Evolutionary conservation across 2,888 invertebrate genomes (phyloP), one percentile per base, ranked within the genome.

Genomic region (Habrosyne pyritoides): DNA sequence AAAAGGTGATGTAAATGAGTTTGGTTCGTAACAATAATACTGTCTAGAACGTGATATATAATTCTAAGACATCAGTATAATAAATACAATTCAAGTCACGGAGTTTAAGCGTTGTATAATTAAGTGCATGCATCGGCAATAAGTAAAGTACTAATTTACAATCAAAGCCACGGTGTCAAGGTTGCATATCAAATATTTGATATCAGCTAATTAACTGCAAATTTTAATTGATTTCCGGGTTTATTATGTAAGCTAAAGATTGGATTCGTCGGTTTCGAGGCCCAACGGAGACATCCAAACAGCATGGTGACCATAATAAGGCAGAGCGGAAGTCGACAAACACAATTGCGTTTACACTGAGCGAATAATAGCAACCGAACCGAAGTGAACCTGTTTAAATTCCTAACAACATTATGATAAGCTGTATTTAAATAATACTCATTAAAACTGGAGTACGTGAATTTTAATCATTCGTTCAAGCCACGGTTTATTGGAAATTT

Each of bases 301-400:
- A 53, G 62, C 59, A 64, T 61, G 49, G 49, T 47, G 54, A 52
- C 66, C 59, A 60, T 64, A 63, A 61, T 52, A 60, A 54, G 67
- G 58, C 49, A 53, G 48, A 49, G 49, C 69, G 73, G 73, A 73
- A 67, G 61, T 60, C 55, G 55, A 8, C 8, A 8, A 62, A 57
- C 49, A 55, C 54, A 56, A 63, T 62, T 56, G 56, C 57, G 66
- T 60, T 59, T 42, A 42, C 18, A 18, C 14, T 18, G 42, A 18
- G 18, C 42, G 14, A 42, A 42, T 42, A 18, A 18, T 42, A 18
- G n/a, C 14, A 4, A 42, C 24, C 24, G 14, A 42, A 42, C 42
- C 18, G 8, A 18, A 42, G 18, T 42, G 14, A 42, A 42, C 14
- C 42, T 14, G 18, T 42, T 42, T 18, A 42, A 42, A 42, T 42